Evolutionary conservation across 53 echinoderm and acorn worm species (phyloP).

Genomic region (Glandiceps talaboti): DNA sequence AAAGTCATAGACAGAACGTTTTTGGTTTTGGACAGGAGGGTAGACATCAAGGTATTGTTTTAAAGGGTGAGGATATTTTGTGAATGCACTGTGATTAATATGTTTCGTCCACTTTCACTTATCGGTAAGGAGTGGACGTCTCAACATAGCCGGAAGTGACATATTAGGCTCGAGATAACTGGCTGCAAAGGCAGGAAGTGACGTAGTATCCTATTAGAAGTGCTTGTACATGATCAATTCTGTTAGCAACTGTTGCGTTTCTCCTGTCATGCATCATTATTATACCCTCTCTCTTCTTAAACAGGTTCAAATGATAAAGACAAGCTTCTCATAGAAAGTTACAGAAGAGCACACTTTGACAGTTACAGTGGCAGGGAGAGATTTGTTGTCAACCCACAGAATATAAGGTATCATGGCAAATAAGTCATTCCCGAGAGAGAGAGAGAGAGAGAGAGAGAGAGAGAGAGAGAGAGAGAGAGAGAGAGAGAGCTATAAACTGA

Average conservation of each 20-base stretch:
- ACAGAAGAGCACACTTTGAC: neutral
- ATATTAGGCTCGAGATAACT: too few species aligned
- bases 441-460: constrained; percentile 1
- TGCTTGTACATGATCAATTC: too few species aligned
- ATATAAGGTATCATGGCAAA: neutral
- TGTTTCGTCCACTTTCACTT: too few species aligned
- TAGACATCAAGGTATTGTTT: neutral
- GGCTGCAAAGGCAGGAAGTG: too few species aligned
- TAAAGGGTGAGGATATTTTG: neutral
- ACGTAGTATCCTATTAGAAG: too few species aligned
- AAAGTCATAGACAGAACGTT: neutral
- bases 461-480: constrained; percentile 1
- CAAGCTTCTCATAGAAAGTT: neutral
- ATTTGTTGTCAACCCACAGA: neutral
- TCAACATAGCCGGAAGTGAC: too few species aligned
- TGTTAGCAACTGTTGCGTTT: too few species aligned
- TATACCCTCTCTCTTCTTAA: too few species aligned
- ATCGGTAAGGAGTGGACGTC: too few species aligned
- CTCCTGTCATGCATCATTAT: too few species aligned
- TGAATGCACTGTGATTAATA: too few species aligned
- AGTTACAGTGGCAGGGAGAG: neutral
- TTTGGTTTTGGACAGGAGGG: neutral
- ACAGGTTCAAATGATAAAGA: neutral
- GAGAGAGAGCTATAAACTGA: neutral
- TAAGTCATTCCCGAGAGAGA: too few species aligned